Base-by-base conservation (phyloP, 1,140 invertebrate genomes). In the Drosophila orosa region DNA sequence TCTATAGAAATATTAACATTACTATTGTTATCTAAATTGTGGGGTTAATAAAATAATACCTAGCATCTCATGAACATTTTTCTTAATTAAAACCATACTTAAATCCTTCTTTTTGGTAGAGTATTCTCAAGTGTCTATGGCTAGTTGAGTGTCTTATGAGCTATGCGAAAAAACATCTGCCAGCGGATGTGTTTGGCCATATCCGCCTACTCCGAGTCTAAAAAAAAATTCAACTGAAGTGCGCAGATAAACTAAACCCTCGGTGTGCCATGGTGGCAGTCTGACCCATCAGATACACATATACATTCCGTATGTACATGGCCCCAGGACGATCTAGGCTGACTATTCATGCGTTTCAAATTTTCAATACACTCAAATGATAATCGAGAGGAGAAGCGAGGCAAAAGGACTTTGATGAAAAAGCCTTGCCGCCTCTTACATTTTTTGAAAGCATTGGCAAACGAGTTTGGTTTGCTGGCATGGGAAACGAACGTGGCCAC, bases 341-440 rank as follows among this genome's bases (percentile, higher is more conserved):
- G 78, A 81, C 82, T 86, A 86, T 86, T 85, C 82, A 85, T 86
- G 82, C 82, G 82, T 86, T 78, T 86, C 60, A 82, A 86, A 85
- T 79, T 86, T 87, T 76, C 82, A 82, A 86, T 69, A 86, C 67
- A 85, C 72, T 65, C 80, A 74, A 77, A 73, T 66, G 74, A 82
- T 67, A 74, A 68, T 55, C 73, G 57, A 47, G 52, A 42, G 22
- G 39, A 37, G 61, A 47, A 29, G 37, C 39, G 0, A 58, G 44
- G 17, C 27, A 60, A 57, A 57, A 60, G 45, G 58, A 52, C 50
- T 24, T 5, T 74, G 80, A 83, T 83, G 80, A 83, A 83, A 76
- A 84, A 80, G 72, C 72, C 29, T 15, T n/a, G 50, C 50, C 50
- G 44, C 79, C 71, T 75, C 67, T 71, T 85, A 77, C 80, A 84